These are phyloP conservation scores for Rhinoraja longicauda DNA, from an alignment of 2,797 vertebrate species.

Conservation along the genomic window DNA sequence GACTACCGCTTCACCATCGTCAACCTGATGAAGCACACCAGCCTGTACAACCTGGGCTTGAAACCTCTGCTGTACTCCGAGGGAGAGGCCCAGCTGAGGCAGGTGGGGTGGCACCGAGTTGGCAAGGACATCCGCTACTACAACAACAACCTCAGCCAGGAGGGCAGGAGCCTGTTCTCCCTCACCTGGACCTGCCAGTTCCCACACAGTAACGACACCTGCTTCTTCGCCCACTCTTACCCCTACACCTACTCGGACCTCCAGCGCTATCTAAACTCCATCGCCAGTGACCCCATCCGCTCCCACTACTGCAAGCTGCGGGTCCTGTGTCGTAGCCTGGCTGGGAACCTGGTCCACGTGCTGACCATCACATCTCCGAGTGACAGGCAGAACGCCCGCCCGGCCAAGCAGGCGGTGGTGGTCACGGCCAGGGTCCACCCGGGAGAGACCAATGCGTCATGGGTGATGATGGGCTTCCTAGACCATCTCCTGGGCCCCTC, in stretches of 20 bases:
- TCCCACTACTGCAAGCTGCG: conserved; percentile 67
- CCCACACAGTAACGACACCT: conserved; percentile 73
- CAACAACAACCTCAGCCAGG: conserved; percentile 48
- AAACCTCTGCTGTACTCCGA: conserved; percentile 82
- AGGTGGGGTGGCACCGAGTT: conserved; percentile 68
- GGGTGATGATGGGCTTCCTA: conserved; percentile 86
- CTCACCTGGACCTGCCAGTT: conserved; percentile 82
- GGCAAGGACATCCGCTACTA: conserved; percentile 72
- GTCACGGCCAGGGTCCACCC: conserved; percentile 81
- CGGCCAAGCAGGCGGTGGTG: conserved; percentile 71
- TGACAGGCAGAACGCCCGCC: conserved; percentile 41
- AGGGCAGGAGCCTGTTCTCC: conserved; percentile 53
- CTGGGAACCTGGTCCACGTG: conserved; percentile 75
- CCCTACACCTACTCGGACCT: conserved; percentile 86
- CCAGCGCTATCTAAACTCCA: conserved; percentile 63
- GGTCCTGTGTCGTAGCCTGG: conserved; percentile 76
- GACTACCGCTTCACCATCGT: conserved; percentile 82
- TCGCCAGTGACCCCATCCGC: conserved; percentile 59
- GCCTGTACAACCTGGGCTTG: conserved; percentile 78
- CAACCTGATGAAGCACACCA: conserved; percentile 81
- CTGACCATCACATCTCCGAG: conserved; percentile 69
- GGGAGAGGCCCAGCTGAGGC: conserved; percentile 53
- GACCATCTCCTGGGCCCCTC: conserved; percentile 78
- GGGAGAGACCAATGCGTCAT: conserved; percentile 79
- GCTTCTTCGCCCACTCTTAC: conserved; percentile 85